A percentile compares a stretch with the other conserved stretches of the same genome.
Evolutionary conservation across 2,113 vertebrate genomes (phyloP).

Genomic region (Aviceda subcristata): DNA sequence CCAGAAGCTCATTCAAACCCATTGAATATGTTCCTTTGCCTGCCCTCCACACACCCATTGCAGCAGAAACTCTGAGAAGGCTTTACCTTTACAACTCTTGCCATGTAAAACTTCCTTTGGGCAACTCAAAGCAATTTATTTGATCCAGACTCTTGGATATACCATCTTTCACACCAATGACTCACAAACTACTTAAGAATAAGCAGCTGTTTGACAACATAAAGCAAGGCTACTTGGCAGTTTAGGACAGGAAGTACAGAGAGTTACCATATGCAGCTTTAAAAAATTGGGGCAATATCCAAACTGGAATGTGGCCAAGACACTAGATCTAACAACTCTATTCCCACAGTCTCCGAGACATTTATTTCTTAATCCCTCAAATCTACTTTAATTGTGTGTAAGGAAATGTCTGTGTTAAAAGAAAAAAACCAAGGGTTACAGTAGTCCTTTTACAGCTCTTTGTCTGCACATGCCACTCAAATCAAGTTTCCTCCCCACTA

Average conservation of each 20-base stretch:
- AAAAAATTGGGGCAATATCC: not conserved
- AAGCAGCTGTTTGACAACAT: not conserved
- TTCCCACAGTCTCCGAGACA: not conserved
- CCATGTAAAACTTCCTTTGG: not conserved
- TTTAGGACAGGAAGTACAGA: not conserved
- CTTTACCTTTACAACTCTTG: not conserved
- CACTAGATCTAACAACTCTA: not conserved
- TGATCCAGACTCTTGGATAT: not conserved
- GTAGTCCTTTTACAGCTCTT: not conserved
- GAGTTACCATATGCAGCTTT: not conserved
- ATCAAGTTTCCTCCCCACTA: not conserved
- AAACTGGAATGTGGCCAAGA: not conserved
- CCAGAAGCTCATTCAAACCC: not conserved
- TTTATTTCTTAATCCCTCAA: slow-evolving; percentile 34
- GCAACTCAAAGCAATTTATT: not conserved
- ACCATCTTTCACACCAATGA: not conserved
- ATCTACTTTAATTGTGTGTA: slow-evolving; percentile 33
- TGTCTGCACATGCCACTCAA: not conserved
- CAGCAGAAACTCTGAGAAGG: not conserved
- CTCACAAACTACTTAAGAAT: not conserved
- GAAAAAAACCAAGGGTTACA: not conserved
- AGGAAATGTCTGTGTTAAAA: slow-evolving; percentile 7
- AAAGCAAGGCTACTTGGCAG: not conserved
- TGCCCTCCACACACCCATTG: not conserved
- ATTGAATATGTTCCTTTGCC: not conserved